Evolutionary conservation across 2,888 invertebrate genomes (phyloP).

Genomic region (Ephialtes manifestator): DNA sequence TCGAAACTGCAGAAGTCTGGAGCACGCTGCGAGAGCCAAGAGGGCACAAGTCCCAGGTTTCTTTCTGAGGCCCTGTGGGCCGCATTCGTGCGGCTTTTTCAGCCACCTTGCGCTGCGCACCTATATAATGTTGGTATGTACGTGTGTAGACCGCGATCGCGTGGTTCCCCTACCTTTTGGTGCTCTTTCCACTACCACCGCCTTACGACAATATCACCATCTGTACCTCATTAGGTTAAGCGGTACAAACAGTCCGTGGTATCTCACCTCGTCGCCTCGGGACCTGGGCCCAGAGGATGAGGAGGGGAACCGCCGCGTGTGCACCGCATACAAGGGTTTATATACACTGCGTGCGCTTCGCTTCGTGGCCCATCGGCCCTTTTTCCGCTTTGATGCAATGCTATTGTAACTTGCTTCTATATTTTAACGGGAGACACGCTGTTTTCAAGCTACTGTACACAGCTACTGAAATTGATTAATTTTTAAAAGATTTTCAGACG

Average conservation of each 20-base stretch:
- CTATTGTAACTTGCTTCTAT: background rate
- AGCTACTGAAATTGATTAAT: background rate
- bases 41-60: constrained; percentile 34
- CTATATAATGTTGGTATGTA: background rate
- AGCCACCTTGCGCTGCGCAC: constrained; percentile 77
- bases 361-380: constrained; percentile 45
- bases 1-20: constrained; percentile 65
- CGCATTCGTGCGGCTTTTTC: constrained; percentile 72
- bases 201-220: constrained; percentile 79
- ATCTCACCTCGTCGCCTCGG: constrained; percentile 51
- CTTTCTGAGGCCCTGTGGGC: constrained; percentile 55
- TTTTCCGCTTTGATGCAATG: constrained; percentile 47
- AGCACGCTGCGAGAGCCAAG: constrained; percentile 17
- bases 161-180: constrained; percentile 55
- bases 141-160: constrained; percentile 33
- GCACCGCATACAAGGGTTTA: constrained; percentile 18
- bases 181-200: constrained; percentile 55
- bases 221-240: constrained; percentile 85
- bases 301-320: background rate
- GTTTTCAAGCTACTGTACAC: background rate
- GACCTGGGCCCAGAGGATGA: background rate
- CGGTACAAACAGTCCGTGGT: constrained; percentile 81
- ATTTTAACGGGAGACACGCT: background rate
- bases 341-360: constrained; percentile 35
- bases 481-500: too few species aligned